Evolutionary conservation across 2,888 invertebrate genomes (phyloP).

Genomic region (Drymonia ruficornis): DNA sequence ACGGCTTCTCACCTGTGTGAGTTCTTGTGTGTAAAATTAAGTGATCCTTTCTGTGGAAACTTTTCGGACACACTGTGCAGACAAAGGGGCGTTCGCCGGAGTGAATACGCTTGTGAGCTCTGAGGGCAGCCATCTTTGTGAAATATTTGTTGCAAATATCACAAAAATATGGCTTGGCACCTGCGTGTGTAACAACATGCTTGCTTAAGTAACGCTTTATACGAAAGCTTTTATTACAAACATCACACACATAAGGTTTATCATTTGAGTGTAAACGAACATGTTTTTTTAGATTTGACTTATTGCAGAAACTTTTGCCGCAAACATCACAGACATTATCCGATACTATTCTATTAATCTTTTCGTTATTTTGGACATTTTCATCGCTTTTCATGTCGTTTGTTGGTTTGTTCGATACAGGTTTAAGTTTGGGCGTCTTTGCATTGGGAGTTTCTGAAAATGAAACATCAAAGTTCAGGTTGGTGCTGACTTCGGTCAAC

Average conservation of each 20-base stretch:
- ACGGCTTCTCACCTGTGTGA: conserved; percentile 5
- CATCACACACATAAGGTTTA: conserved; percentile 8
- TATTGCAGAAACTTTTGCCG: background rate
- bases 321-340: background rate
- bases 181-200: background rate
- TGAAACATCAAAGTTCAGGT: no score
- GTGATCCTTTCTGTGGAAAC: conserved; percentile 9
- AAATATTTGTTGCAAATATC: background rate
- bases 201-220: background rate
- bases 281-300: background rate
- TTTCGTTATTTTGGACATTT: no score
- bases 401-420: no score
- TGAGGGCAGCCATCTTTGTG: background rate
- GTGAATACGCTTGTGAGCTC: conserved; percentile 10
- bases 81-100: conserved; percentile 12
- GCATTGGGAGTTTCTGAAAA: no score
- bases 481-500: no score
- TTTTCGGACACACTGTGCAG: conserved; percentile 13
- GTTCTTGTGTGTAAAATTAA: background rate
- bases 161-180: background rate
- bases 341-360: no score
- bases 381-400: no score
- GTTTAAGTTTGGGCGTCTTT: no score
- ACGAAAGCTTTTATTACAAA: conserved; percentile 1
- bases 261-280: conserved; percentile 6